Evolutionary conservation across 2,113 vertebrate genomes (phyloP).

Genomic region (Crypturellus undulatus): DNA sequence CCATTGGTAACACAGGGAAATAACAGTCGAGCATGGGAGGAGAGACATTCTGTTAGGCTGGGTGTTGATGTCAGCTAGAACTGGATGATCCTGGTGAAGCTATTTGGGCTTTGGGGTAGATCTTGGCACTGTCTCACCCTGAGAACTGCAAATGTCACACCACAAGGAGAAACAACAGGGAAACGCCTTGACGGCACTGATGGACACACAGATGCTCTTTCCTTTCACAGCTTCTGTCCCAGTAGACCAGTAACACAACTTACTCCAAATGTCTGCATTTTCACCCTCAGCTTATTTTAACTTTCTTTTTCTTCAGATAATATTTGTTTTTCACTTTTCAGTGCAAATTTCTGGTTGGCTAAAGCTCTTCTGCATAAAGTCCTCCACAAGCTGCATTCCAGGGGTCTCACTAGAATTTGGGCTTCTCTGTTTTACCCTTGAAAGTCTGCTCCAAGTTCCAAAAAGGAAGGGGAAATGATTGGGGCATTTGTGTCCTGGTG

Average conservation of each 20-base stretch:
- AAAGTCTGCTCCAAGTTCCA: slow-evolving; percentile 12
- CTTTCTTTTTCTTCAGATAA: slow-evolving; percentile 47
- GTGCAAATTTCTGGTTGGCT: slow-evolving; percentile 47
- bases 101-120: too few species aligned
- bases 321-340: slow-evolving; percentile 25
- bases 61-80: background rate
- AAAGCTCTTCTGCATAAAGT: slow-evolving; percentile 24
- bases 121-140: background rate
- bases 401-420: slow-evolving; percentile 43
- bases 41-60: background rate
- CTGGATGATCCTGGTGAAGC: too few species aligned
- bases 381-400: slow-evolving; percentile 36
- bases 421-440: slow-evolving; percentile 26
- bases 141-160: background rate
- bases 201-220: background rate
- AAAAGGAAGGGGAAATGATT: slow-evolving; percentile 43
- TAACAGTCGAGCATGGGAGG: background rate
- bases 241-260: background rate
- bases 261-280: slow-evolving; percentile 9
- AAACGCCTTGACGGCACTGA: background rate
- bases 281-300: slow-evolving; percentile 41
- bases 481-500: slow-evolving; percentile 20
- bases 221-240: slow-evolving; percentile 7
- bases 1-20: background rate
- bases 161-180: background rate